Conservation (phyloP, 1,140 invertebrate species). For the Ephestia elutella region DNA sequence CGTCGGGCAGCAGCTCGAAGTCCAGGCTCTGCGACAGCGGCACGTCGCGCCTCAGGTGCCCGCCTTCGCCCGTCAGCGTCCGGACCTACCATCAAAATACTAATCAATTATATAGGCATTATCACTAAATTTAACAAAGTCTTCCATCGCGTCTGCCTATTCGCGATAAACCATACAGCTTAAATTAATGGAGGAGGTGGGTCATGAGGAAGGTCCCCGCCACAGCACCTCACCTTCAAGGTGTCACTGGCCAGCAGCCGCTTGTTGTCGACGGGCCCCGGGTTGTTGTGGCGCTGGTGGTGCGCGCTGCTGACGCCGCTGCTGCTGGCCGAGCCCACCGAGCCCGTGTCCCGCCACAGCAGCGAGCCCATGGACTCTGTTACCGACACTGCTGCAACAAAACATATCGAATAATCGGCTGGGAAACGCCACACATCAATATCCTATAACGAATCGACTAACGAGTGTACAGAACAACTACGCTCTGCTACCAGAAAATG, state of each 20-base stretch:
- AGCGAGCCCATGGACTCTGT: constrained; percentile 77
- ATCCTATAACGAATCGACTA: too few relatives aligned
- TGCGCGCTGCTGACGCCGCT: constrained; percentile 77
- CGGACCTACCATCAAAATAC: constrained; percentile 32
- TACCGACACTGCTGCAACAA: constrained; percentile 7
- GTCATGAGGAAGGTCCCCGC: too few relatives aligned
- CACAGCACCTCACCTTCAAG: constrained; percentile 79
- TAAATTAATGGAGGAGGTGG: too few relatives aligned
- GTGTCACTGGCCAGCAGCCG: constrained; percentile 77
- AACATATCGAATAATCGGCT: background rate
- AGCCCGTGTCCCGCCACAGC: constrained; percentile 71
- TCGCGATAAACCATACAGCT: too few relatives aligned
- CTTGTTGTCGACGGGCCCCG: constrained; percentile 87
- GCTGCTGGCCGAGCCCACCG: constrained; percentile 73
- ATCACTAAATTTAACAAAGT: too few relatives aligned
- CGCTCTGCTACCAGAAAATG: too few relatives aligned
- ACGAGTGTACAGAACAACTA: too few relatives aligned
- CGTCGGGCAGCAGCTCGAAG: constrained; percentile 89
- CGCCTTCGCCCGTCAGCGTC: constrained; percentile 90
- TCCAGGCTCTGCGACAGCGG: constrained; percentile 82
- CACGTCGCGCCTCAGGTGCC: constrained; percentile 82
- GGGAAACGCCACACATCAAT: too few relatives aligned
- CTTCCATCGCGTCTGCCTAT: too few relatives aligned
- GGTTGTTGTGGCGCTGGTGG: constrained; percentile 62
- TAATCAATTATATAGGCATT: too few relatives aligned